Base-by-base conservation (phyloP, 1,140 invertebrate genomes). In the Solenopsis invicta region DNA sequence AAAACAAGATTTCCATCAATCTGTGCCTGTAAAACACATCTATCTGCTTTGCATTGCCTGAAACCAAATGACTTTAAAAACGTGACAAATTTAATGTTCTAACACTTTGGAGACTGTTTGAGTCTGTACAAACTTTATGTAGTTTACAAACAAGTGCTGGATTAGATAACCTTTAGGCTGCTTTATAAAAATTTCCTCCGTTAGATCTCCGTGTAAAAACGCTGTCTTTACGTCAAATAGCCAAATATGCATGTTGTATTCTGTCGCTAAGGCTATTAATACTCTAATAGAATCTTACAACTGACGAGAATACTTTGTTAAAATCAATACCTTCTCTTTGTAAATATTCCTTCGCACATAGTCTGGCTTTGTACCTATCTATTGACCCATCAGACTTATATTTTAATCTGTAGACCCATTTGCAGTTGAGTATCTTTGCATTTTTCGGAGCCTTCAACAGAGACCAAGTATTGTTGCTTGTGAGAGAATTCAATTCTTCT, bases 91-190 rank as follows among this genome's bases (percentile, higher is more conserved):
- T 66, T 66, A 18, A 5, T 18, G 4, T 66, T 66, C 62, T 34
- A 66, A 10, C 62, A 66, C 2, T 34, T 4, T 18, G 62, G 34
- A 1, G 74, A 59, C 12, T 76, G 74, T 12, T 76, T 76, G 10
- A 76, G 74, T 10, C 74, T 56, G 61, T 76, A 76, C 4, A 76
- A 16, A 61, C 56, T 62, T 76, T 76, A 4, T 24, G 2, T 21
- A 76, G 12, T 24, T 45, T 74, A 37, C 71, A 74, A 13, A 74
- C 24, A 6, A 74, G 3, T 4, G 21, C 0, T 16, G 24, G 16
- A 34, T 54, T n/a, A 0, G 21, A 54, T 56, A 74, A 74, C 71
- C 71, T 74, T 74, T 9, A 10, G 71, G 71, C 12, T 74, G n/a
- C n/a, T n/a, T n/a, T n/a, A n/a, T n/a, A n/a, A n/a, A n/a, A n/a